phyloP scores from a whole-genome alignment of 2,797 vertebrate species.

The Pangasius larnaudii region DNA sequence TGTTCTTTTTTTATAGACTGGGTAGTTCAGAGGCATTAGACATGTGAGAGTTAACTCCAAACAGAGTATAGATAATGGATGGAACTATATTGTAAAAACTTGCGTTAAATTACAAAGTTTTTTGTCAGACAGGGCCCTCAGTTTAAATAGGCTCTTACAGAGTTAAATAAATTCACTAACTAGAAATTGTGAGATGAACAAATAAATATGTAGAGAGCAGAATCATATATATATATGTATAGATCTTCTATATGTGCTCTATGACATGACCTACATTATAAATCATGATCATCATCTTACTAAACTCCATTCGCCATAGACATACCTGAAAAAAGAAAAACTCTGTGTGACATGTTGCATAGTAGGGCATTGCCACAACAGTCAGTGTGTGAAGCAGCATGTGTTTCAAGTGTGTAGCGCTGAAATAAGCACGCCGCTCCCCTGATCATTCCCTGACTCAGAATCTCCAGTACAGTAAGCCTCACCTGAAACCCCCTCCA shows the following conservation, averaged over 20 bases:
- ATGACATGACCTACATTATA: slow-evolving; percentile 12
- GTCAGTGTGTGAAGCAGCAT: slow-evolving; percentile 38
- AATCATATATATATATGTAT: neutral
- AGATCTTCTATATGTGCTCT: neutral
- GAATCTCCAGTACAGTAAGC: slow-evolving; percentile 71
- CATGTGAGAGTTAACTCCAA: neutral
- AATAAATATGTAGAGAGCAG: neutral
- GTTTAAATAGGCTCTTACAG: neutral
- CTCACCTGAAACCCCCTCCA: slow-evolving; percentile 72
- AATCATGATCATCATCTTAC: neutral
- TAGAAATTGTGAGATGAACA: neutral
- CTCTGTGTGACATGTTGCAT: slow-evolving; percentile 34
- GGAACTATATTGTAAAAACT: neutral
- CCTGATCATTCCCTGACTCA: slow-evolving; percentile 46
- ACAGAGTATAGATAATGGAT: no score
- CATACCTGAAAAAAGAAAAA: neutral
- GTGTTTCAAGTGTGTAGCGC: slow-evolving; percentile 18
- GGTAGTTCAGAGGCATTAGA: neutral
- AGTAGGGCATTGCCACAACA: slow-evolving; percentile 36
- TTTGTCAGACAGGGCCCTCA: neutral
- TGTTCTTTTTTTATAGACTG: slow-evolving; percentile 55
- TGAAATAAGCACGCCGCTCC: slow-evolving; percentile 36
- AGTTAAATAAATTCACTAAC: neutral
- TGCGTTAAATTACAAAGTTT: neutral
- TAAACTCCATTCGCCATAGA: neutral